These are phyloP conservation scores for Cryptomyrus ogoouensis DNA, from an alignment of 2,113 vertebrate genomes.

Conservation along the genomic window DNA sequence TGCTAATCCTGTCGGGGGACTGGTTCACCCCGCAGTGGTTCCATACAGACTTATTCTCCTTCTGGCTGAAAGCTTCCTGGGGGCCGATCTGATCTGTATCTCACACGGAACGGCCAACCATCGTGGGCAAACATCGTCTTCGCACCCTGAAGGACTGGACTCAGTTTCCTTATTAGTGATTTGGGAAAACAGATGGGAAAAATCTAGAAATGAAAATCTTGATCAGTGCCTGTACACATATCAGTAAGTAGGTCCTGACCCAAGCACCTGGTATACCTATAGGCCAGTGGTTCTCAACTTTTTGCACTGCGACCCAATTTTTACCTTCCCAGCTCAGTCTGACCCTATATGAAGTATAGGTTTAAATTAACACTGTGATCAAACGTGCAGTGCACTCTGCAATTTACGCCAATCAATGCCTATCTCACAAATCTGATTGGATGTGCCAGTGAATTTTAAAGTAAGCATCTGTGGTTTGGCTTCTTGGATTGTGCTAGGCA, in stretches of 20 bases:
- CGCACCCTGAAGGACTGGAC: background rate
- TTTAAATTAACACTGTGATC: no score
- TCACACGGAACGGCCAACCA: background rate
- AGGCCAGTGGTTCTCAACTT: background rate
- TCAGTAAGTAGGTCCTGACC: background rate
- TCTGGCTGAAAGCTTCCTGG: background rate
- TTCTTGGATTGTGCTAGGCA: no score
- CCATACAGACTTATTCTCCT: background rate
- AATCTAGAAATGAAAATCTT: background rate
- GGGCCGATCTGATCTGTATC: background rate
- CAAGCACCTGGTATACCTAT: background rate
- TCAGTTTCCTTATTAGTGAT: background rate
- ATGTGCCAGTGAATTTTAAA: no score
- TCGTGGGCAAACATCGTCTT: background rate
- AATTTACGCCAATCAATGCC: no score
- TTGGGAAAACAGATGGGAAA: background rate
- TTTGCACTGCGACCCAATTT: no score
- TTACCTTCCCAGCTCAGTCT: no score
- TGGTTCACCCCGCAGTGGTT: background rate
- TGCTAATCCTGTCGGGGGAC: background rate
- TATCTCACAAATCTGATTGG: no score
- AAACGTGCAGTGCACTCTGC: no score
- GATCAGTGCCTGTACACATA: background rate
- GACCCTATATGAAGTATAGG: no score
- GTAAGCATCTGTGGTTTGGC: no score